A percentile compares a stretch with the other conserved stretches of the same genome.
These are phyloP conservation scores for Cephus rjabovi DNA, from an alignment of 2,888 invertebrate species.

Conservation along the genomic window DNA sequence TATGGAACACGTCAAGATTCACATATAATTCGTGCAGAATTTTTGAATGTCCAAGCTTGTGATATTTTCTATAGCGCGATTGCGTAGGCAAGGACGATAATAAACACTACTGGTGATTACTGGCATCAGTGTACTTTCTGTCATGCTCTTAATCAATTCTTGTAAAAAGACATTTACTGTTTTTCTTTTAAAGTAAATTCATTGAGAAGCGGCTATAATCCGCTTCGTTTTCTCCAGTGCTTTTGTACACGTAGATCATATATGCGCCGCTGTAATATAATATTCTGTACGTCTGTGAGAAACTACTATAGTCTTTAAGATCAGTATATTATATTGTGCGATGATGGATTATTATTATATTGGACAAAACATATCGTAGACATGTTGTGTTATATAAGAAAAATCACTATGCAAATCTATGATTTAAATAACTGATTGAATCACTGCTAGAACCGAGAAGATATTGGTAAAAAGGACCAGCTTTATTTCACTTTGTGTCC, in stretches of 20 bases:
- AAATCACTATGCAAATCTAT: not conserved
- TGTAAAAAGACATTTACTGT: not conserved
- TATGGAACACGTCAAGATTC: constrained; percentile 63
- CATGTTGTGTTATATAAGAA: not conserved
- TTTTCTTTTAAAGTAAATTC: not conserved
- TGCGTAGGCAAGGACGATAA: not conserved
- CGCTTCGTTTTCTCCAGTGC: not conserved
- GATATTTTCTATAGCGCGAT: not conserved
- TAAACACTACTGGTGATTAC: not conserved
- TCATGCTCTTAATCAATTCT: not conserved
- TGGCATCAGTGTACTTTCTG: not conserved
- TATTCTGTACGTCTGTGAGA: constrained; percentile 29
- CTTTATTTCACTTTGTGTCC: too few species aligned
- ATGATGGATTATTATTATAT: not conserved
- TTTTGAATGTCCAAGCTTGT: constrained; percentile 2
- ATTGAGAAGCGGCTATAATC: not conserved
- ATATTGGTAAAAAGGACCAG: too few species aligned
- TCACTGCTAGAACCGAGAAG: not conserved
- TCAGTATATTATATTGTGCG: not conserved
- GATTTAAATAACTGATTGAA: not conserved
- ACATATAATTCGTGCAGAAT: constrained; percentile 50
- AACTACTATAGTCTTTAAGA: constrained; percentile 23
- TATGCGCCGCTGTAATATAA: constrained; percentile 22
- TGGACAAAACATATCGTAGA: constrained; percentile 5
- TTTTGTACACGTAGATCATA: constrained; percentile 29